Evolutionary conservation across 2,113 vertebrate species (phyloP).

Genomic region (Nestor notabilis): DNA sequence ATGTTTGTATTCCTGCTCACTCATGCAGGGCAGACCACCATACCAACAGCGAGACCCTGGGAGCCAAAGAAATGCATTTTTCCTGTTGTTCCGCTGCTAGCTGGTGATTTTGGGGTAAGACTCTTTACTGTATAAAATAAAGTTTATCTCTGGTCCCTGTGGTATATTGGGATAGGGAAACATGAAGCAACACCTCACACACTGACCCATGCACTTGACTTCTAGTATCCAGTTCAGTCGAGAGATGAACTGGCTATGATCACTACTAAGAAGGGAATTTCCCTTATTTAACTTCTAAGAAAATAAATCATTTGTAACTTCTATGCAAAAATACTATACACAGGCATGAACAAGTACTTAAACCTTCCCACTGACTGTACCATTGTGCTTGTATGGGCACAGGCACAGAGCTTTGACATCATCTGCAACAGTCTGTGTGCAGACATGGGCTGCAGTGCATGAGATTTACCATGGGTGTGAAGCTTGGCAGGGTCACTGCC

Average conservation of each 20-base stretch:
- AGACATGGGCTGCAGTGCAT: neutral
- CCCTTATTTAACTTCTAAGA: neutral
- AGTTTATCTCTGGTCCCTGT: neutral
- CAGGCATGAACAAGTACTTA: neutral
- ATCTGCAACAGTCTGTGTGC: neutral
- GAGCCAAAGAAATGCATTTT: neutral
- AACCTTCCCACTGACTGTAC: accelerated
- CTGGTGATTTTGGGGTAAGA: neutral
- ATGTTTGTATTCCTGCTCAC: neutral
- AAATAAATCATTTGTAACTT: neutral
- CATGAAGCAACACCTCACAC: neutral
- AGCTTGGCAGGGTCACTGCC: neutral
- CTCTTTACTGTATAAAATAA: neutral
- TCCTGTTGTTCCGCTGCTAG: neutral
- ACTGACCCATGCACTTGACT: neutral
- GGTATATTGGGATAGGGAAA: neutral
- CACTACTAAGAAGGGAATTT: neutral
- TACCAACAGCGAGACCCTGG: accelerated
- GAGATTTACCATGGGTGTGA: neutral
- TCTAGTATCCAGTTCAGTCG: neutral
- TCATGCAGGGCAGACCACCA: neutral
- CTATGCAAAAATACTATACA: neutral
- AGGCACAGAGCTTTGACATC: neutral
- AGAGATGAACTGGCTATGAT: accelerated
- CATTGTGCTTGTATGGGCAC: neutral